These are phyloP conservation scores for Brachyalestes nurse DNA, from an alignment of 2,797 vertebrate species.

Conservation along the genomic window DNA sequence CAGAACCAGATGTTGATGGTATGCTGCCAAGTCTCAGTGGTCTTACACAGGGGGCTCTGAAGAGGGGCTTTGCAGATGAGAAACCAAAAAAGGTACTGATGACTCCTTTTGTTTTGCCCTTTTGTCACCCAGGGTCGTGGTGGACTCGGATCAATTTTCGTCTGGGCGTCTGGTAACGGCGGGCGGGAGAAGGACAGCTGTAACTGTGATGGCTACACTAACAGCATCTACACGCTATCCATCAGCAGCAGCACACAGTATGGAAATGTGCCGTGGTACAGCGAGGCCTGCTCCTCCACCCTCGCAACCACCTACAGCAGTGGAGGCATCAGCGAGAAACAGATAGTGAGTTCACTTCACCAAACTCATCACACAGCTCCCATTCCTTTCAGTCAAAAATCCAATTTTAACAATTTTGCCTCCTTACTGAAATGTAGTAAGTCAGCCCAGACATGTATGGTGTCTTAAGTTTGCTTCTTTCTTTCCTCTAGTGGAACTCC, in stretches of 20 bases:
- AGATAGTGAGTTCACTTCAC: conserved; percentile 80
- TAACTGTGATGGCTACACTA: conserved; percentile 94
- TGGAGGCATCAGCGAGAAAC: conserved; percentile 70
- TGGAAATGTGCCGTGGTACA: conserved; percentile 85
- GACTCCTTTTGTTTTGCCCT: neutral
- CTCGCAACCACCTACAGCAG: conserved; percentile 89
- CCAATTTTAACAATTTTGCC: neutral
- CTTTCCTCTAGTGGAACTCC: too few species aligned
- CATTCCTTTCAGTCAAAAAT: neutral
- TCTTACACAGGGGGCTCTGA: conserved; percentile 1
- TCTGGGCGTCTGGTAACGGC: conserved; percentile 95
- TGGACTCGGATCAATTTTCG: conserved; percentile 91
- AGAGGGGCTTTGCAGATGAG: conserved; percentile 7
- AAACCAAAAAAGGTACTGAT: neutral
- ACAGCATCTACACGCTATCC: conserved; percentile 95
- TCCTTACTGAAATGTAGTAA: neutral
- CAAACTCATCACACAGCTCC: neutral
- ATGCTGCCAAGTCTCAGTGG: conserved; percentile 16
- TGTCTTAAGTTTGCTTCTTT: neutral
- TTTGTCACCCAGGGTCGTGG: conserved; percentile 79
- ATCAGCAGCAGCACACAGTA: conserved; percentile 86
- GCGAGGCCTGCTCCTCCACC: conserved; percentile 91
- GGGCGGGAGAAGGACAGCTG: conserved; percentile 91
- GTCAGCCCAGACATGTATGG: neutral
- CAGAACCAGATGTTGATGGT: conserved; percentile 26